phyloP scores from a whole-genome alignment of 2,888 invertebrate genomes.

The Eudasyphora cyanicolor region DNA sequence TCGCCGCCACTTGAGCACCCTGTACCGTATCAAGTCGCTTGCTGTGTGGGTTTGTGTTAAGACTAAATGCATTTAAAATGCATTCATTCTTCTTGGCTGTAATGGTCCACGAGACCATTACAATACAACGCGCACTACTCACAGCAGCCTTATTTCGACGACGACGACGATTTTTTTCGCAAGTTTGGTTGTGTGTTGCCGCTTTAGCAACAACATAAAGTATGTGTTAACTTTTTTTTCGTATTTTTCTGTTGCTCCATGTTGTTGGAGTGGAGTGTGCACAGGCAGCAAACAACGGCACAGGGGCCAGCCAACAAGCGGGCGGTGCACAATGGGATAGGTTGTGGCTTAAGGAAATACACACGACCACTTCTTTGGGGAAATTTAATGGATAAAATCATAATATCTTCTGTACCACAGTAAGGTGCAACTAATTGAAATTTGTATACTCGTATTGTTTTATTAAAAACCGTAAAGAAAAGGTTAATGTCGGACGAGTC shows the following conservation, averaged over 20 bases:
- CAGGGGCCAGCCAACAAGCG: slow-evolving; percentile 24
- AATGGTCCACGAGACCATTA: slow-evolving; percentile 64
- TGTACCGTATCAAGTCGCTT: slow-evolving; percentile 32
- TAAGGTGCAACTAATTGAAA: no score
- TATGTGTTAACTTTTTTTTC: slow-evolving; percentile 26
- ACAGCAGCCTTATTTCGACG: slow-evolving; percentile 58
- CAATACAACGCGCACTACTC: slow-evolving; percentile 41
- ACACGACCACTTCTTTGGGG: no score
- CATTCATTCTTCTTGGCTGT: slow-evolving; percentile 55
- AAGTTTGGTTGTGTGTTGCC: neutral
- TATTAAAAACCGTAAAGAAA: no score
- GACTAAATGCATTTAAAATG: slow-evolving; percentile 64
- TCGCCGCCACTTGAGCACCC: slow-evolving; percentile 43
- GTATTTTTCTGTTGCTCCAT: neutral
- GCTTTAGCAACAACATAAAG: slow-evolving; percentile 49
- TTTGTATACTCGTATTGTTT: no score
- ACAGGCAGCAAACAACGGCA: no score
- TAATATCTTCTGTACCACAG: no score
- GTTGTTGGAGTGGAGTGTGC: slow-evolving; percentile 20
- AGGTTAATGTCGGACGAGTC: no score
- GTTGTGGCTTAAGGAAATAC: neutral
- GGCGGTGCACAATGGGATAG: slow-evolving; percentile 7
- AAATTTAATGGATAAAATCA: no score
- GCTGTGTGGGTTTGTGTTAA: slow-evolving; percentile 63
- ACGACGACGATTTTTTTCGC: slow-evolving; percentile 44